Percentiles rank a stretch among this genome's conserved stretches.
Evolutionary conservation across 64 coral and sea anemone genomes (phyloP).

Genomic region (Stichodactyla mertensii): DNA sequence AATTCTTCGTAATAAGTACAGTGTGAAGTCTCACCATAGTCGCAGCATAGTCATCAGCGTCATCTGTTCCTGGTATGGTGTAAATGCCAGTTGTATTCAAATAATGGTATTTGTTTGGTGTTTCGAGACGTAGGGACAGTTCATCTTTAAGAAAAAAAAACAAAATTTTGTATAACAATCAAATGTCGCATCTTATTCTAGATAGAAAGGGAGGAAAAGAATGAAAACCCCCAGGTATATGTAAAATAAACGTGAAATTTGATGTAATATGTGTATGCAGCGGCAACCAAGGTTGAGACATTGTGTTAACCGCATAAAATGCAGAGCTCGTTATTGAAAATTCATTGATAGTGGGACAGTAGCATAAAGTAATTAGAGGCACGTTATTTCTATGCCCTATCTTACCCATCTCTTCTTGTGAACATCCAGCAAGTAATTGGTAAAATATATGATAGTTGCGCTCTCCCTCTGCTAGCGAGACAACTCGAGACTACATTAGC

Average conservation of each 20-base stretch:
- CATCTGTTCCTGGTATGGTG: conserved; percentile 71
- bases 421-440: conserved; percentile 74
- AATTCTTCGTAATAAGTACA: neutral
- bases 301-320: too few relatives aligned
- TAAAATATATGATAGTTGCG: conserved; percentile 95
- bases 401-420: conserved; percentile 52
- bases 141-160: neutral
- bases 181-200: too few relatives aligned
- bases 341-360: too few relatives aligned
- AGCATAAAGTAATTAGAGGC: too few relatives aligned
- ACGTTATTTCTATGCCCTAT: neutral
- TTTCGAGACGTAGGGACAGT: conserved; percentile 2
- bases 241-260: too few relatives aligned
- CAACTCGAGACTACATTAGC: conserved; percentile 73
- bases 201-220: too few relatives aligned
- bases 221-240: too few relatives aligned
- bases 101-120: conserved; percentile 65
- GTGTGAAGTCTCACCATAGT: conserved; percentile 38
- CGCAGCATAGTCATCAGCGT: conserved; percentile 58
- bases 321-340: too few relatives aligned
- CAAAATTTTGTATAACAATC: neutral
- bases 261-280: too few relatives aligned
- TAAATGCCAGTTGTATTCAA: conserved; percentile 86
- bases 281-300: too few relatives aligned
- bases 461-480: conserved; percentile 63